phyloP scores from a whole-genome alignment of 92 coral and sea anemone genomes.

The Muricea muricata region DNA sequence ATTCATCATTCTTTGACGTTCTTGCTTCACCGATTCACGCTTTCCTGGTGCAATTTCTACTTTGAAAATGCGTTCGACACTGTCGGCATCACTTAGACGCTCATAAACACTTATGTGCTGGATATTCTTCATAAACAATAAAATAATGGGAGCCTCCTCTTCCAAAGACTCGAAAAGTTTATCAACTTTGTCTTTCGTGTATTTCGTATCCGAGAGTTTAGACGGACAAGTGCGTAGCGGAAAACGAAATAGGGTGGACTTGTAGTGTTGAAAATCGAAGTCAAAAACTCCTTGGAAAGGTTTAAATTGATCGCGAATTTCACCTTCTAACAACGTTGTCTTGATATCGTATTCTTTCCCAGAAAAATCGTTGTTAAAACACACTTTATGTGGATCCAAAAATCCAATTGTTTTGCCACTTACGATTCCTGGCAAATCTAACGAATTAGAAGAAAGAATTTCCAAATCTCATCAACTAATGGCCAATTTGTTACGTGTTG shows the following conservation, averaged over 20 bases:
- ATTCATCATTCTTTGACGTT: constrained; percentile 56
- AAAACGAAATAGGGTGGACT: constrained; percentile 78
- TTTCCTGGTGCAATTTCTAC: constrained; percentile 55
- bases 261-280: constrained; percentile 50
- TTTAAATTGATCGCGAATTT: constrained; percentile 67
- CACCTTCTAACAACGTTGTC: background rate
- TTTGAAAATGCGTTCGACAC: constrained; percentile 51
- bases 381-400: constrained; percentile 60
- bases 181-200: constrained; percentile 62
- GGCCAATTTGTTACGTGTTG: no score
- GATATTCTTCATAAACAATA: constrained; percentile 80
- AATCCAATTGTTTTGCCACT: constrained; percentile 55
- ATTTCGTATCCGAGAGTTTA: constrained; percentile 61
- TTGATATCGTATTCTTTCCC: background rate
- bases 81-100: constrained; percentile 23
- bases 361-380: constrained; percentile 22
- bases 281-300: constrained; percentile 76
- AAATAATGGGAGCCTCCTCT: constrained; percentile 81
- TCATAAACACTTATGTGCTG: constrained; percentile 82
- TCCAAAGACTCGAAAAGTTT: constrained; percentile 61
- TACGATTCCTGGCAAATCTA: constrained; percentile 66
- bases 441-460: background rate
- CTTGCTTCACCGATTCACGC: constrained; percentile 31
- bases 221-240: constrained; percentile 71
- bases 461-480: no score